phyloP scores from a whole-genome alignment of 2,797 vertebrate species.

The Sorex maritimensis region DNA sequence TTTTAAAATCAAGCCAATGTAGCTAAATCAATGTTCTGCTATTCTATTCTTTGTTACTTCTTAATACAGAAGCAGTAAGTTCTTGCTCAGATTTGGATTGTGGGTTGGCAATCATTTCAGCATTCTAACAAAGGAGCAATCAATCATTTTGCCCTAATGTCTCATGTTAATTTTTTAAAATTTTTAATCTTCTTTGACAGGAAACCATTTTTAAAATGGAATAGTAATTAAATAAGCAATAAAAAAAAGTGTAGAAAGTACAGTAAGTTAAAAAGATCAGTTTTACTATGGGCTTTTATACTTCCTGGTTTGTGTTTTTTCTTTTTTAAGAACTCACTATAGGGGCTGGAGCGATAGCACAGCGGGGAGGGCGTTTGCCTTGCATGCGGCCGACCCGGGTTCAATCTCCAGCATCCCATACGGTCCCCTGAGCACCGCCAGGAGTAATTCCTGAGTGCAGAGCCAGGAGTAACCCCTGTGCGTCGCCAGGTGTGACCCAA shows the following conservation, averaged over 20 bases:
- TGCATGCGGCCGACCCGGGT: too few relatives aligned
- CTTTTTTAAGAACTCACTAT: too few relatives aligned
- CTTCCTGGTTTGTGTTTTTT: too few relatives aligned
- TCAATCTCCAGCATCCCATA: too few relatives aligned
- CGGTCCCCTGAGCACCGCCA: too few relatives aligned
- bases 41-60: slow-evolving; percentile 36
- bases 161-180: background rate
- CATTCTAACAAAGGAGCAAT: slow-evolving; percentile 60
- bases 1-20: slow-evolving; percentile 52
- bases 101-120: slow-evolving; percentile 52
- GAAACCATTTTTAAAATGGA: background rate
- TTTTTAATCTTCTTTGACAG: background rate
- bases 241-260: background rate
- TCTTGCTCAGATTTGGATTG: slow-evolving; percentile 38
- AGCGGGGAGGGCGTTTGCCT: too few relatives aligned
- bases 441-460: too few relatives aligned
- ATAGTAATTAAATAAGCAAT: background rate
- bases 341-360: too few relatives aligned
- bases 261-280: background rate
- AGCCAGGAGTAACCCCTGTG: too few relatives aligned
- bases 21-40: slow-evolving; percentile 63
- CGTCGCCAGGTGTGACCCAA: too few relatives aligned
- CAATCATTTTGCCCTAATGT: background rate
- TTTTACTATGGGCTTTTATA: too few relatives aligned
- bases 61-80: slow-evolving; percentile 9